A percentile compares a stretch with the other conserved stretches of the same genome.
Evolutionary conservation across 2,113 vertebrate genomes (phyloP).

Genomic region (Ifrita kowaldi): DNA sequence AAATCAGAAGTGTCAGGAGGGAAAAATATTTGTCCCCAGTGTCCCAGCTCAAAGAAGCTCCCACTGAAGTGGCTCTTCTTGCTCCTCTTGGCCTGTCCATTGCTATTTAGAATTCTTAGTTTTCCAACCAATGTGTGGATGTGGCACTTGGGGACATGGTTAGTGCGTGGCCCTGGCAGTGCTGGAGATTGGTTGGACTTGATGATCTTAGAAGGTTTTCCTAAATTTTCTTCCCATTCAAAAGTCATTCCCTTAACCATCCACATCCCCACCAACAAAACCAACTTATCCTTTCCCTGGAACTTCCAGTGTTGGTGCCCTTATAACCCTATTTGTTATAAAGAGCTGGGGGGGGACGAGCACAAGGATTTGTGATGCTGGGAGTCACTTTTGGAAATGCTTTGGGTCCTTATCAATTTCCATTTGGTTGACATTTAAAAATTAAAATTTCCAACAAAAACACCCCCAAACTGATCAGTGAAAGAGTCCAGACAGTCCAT

Average conservation of each 20-base stretch:
- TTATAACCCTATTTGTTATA: not conserved
- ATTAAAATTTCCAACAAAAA: not conserved
- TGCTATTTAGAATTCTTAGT: not conserved
- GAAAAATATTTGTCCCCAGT: not conserved
- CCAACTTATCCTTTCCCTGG: not conserved
- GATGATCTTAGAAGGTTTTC: not conserved
- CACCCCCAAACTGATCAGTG: not conserved
- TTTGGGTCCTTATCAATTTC: not conserved
- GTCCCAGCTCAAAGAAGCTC: not conserved
- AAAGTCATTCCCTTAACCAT: not conserved
- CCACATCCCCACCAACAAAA: not conserved
- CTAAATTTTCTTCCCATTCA: not conserved
- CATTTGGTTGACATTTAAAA: not conserved
- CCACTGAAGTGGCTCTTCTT: not conserved
- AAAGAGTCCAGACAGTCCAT: not conserved
- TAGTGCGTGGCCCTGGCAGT: not conserved
- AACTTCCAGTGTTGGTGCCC: not conserved
- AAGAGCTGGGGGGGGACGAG: not conserved
- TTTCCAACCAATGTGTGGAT: not conserved
- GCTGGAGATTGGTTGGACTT: not conserved
- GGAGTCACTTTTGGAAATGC: not conserved
- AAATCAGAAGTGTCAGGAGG: not conserved
- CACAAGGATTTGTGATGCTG: not conserved
- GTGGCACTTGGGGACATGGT: not conserved
- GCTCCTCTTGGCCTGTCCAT: not conserved